Evolutionary conservation across 2,888 invertebrate species (phyloP), one percentile per base, ranked within the genome.

Genomic region (Habrosyne pyritoides): DNA sequence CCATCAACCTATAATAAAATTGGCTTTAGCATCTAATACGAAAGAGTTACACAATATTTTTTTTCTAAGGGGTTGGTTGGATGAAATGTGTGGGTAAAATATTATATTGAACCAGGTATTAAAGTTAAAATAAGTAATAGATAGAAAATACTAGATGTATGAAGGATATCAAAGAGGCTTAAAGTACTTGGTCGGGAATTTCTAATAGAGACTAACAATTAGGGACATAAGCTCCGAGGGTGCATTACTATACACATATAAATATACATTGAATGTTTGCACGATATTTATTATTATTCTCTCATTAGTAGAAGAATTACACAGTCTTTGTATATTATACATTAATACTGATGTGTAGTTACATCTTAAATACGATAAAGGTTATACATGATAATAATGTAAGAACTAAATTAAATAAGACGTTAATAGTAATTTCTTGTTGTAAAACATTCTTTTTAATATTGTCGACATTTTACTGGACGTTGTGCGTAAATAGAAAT

Each of bases 161-260:
- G 82, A 80, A 75, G 78, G 63, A 73, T 83, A 79, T 83, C 79
- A 80, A 81, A 75, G 83, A 86, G 80, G 83, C 92, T 91, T 91
- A 91, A 79, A 86, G 77, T 91, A 91, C 83, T 91, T 91, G 91
- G 91, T 91, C 91, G 83, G 90, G 91, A 88, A 81, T 81, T 79
- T 85, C 91, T 90, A 90, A 85, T 83, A 91, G 89, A 89, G 73
- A 83, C 88, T 91, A 89, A 85, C 73, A 70, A 81, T 87, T 91
- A 90, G 71, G 86, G 90, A 89, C 88, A 86, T 89, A 90, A 91
- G 92, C 91, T 91, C 91, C 81, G 75, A 87, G 85, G 89, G 87
- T 89, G 92, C 90, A 85, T 73, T 72, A 77, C 83, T 81, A 82
- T 83, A 84, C 79, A 80, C 81, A 81, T 79, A 78, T 76, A 79